These are phyloP conservation scores for Xylocopa sonorina DNA, from an alignment of 1,140 invertebrate species.

Conservation along the genomic window DNA sequence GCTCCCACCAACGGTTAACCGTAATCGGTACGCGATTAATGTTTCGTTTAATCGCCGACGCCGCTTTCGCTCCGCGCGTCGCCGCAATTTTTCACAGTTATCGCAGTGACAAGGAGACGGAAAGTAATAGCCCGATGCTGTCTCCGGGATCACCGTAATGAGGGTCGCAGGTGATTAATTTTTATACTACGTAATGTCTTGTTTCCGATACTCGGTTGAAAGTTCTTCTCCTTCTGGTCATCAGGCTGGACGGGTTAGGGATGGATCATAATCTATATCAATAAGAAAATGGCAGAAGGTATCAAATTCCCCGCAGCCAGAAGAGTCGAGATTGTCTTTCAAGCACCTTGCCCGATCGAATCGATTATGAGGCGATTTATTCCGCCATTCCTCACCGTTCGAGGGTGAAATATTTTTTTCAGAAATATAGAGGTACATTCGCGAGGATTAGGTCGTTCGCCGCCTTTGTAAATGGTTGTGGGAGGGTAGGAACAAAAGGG, in stretches of 20 bases:
- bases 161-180: conserved; percentile 16
- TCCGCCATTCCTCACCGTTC: no score
- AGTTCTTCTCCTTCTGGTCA: no score
- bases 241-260: background rate
- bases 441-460: conserved; percentile 11
- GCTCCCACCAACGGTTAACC: background rate
- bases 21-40: conserved; percentile 14
- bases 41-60: background rate
- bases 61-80: no score
- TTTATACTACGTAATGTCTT: conserved; percentile 1
- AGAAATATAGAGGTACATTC: no score
- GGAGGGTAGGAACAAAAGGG: conserved; percentile 38
- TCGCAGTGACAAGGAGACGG: background rate
- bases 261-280: no score
- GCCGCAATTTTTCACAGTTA: conserved; percentile 22
- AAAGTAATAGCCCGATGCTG: background rate
- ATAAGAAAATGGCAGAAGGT: no score
- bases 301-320: no score
- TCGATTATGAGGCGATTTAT: no score
- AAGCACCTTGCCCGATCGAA: no score
- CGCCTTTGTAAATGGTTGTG: conserved; percentile 1
- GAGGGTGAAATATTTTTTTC: no score
- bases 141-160: background rate
- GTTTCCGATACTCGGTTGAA: background rate
- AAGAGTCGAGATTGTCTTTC: no score